A percentile compares a stretch with the other conserved stretches of the same genome.
Evolutionary conservation across 2,888 invertebrate genomes (phyloP).

Genomic region (Cephonodes hylas): DNA sequence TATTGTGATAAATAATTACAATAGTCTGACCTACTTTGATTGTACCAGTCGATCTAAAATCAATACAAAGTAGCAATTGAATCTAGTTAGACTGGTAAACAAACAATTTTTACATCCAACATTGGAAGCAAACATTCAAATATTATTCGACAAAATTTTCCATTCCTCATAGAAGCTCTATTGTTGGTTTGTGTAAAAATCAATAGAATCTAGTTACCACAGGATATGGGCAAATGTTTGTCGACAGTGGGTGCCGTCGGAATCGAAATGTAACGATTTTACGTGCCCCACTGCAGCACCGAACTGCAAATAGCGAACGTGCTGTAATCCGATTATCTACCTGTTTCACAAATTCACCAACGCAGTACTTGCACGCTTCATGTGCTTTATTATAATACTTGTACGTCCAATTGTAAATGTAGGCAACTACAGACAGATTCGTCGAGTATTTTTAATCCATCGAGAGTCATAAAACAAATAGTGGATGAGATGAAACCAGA

Average conservation of each 20-base stretch:
- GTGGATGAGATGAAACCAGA: no score
- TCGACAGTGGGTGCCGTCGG: conserved; percentile 28
- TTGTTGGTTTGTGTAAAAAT: conserved; percentile 19
- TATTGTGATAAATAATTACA: background rate
- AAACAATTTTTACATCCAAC: background rate
- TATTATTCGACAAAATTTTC: background rate
- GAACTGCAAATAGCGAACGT: conserved; percentile 36
- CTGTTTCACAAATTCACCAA: conserved; percentile 34
- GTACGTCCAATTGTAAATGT: background rate
- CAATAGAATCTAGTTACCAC: conserved; percentile 26
- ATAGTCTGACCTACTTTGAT: background rate
- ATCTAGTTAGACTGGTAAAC: background rate
- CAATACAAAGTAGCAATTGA: background rate
- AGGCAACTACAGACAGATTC: background rate
- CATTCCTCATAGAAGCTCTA: background rate
- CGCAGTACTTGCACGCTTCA: conserved; percentile 16
- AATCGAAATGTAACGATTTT: conserved; percentile 48
- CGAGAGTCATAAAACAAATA: no score
- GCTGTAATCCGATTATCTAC: conserved; percentile 43
- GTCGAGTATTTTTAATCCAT: no score
- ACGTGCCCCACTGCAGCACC: conserved; percentile 26
- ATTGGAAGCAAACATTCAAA: background rate
- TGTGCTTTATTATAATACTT: background rate
- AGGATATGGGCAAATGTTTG: conserved; percentile 36
- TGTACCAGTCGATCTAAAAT: background rate